Base-by-base conservation (phyloP, 2,888 invertebrate species). In the Erynnis tages region DNA sequence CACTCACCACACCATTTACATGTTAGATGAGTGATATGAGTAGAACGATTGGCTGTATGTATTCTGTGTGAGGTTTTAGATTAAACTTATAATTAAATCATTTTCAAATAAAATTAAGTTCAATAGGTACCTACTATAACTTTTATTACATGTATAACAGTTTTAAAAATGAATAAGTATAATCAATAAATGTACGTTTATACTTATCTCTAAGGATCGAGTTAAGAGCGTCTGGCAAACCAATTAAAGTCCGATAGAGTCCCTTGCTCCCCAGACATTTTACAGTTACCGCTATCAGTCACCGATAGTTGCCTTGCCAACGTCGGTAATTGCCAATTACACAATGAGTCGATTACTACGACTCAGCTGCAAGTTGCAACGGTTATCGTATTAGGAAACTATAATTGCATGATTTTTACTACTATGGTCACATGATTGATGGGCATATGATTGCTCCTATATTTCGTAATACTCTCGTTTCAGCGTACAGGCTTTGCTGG, bases 171-270 rank as follows among this genome's bases (percentile, higher is more conserved):
- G n/a, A n/a, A n/a, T n/a, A n/a, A n/a, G n/a, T n/a, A n/a, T n/a
- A n/a, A n/a, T n/a, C n/a, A n/a, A n/a, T n/a, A n/a, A n/a, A n/a
- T n/a, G n/a, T n/a, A n/a, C n/a, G n/a, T n/a, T n/a, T n/a, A n/a
- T n/a, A n/a, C n/a, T n/a, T n/a, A n/a, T 23, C 38, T 23, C 13
- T 4, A 62, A 60, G 67, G 35, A 35, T 29, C 43, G 43, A 66
- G 62, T 67, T 60, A 62, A 65, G 63, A 69, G 62, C 63, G 86
- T 83, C 86, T 86, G 83, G 78, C 72, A 54, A 61, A 66, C 71
- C 82, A 83, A 85, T 86, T 84, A 84, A 66, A 68, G 70, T 76
- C 63, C 78, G 79, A 82, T 79, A 73, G 69, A 76, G 75, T 73
- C 76, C 73, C 66, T 76, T 76, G 76, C 77, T 60, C 73, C 73